These are phyloP conservation scores for Acleris emargana DNA, from an alignment of 2,888 invertebrate species.

Conservation along the genomic window DNA sequence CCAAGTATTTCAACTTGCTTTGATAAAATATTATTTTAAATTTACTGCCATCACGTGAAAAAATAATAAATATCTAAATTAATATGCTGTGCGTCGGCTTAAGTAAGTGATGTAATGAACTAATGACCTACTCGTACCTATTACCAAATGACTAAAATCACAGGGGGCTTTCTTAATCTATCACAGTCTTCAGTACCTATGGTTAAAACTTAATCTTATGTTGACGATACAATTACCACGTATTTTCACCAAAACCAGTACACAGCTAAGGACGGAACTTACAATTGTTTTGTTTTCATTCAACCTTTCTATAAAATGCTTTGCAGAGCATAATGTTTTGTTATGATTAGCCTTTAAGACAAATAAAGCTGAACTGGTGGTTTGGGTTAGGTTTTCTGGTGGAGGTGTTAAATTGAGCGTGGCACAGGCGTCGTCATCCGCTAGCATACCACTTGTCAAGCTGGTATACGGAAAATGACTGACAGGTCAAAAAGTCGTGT, in stretches of 20 bases:
- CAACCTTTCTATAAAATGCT: conserved; percentile 4
- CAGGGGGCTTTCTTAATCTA: conserved; percentile 33
- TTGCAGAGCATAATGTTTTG: conserved; percentile 2
- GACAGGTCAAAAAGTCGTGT: conserved; percentile 4
- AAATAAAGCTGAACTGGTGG: no score
- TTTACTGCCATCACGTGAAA: neutral
- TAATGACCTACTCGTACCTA: neutral
- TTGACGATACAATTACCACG: neutral
- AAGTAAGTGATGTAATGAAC: neutral
- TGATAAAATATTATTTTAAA: neutral
- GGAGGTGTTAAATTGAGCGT: no score
- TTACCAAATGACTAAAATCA: conserved; percentile 28
- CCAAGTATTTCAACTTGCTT: neutral
- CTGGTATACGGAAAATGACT: neutral
- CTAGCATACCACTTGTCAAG: no score
- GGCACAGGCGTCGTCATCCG: no score
- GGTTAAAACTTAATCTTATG: conserved; percentile 23
- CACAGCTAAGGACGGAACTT: conserved; percentile 6
- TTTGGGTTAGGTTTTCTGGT: no score
- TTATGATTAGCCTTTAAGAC: neutral
- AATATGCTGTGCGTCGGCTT: conserved; percentile 4
- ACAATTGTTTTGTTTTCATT: conserved; percentile 5
- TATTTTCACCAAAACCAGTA: no score
- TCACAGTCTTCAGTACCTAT: conserved; percentile 31
- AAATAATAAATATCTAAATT: neutral